Conservation (phyloP, 2,113 vertebrate genomes). For the Oreocharis arfaki region DNA sequence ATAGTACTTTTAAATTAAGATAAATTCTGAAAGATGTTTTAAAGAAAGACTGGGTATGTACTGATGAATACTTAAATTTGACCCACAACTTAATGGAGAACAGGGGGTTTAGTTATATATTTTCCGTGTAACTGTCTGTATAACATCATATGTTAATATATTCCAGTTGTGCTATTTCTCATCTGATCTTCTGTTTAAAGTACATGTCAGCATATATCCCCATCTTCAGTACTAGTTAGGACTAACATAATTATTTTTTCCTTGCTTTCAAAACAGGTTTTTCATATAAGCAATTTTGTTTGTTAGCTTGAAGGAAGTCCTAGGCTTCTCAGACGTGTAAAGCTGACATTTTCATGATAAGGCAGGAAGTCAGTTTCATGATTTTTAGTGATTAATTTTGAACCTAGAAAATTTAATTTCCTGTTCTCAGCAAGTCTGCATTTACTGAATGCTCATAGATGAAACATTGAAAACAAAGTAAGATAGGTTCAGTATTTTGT, state of each 20-base stretch:
- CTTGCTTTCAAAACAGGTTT: not conserved
- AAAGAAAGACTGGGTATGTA: not conserved
- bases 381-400: slow-evolving; percentile 5
- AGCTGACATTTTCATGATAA: not conserved
- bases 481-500: not conserved
- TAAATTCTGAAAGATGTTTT: not conserved
- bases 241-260: not conserved
- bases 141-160: not conserved
- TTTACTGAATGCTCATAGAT: not conserved
- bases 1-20: not conserved
- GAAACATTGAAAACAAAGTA: not conserved
- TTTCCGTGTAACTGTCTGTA: not conserved
- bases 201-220: not conserved
- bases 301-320: slow-evolving; percentile 4
- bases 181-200: slow-evolving; percentile 13
- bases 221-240: not conserved
- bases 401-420: not conserved
- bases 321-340: not conserved
- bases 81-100: not conserved
- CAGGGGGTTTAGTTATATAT: not conserved
- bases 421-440: not conserved
- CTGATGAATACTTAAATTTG: not conserved
- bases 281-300: not conserved
- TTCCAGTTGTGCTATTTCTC: slow-evolving; percentile 18
- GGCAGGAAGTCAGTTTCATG: not conserved